These are phyloP conservation scores for Chouioia cunea DNA, from an alignment of 2,888 invertebrate species.

Conservation along the genomic window DNA sequence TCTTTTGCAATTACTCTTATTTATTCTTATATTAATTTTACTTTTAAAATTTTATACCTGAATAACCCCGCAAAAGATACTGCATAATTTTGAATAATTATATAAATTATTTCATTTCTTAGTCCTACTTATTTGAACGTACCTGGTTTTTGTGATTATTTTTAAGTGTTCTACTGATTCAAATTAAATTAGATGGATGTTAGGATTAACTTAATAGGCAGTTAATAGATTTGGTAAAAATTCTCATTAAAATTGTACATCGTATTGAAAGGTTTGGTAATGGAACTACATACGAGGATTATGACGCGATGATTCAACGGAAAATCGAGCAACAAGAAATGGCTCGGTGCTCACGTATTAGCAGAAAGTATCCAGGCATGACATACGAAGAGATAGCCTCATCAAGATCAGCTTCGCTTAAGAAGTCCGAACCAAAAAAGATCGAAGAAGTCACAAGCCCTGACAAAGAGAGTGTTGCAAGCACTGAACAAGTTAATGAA, in stretches of 20 bases:
- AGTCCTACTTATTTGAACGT: no score
- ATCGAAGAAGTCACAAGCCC: constrained; percentile 57
- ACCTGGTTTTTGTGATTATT: no score
- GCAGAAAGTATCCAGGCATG: constrained; percentile 65
- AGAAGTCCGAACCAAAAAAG: constrained; percentile 53
- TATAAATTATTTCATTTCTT: no score
- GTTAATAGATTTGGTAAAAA: not conserved
- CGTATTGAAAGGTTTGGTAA: constrained; percentile 57
- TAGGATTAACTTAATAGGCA: not conserved
- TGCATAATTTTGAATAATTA: no score
- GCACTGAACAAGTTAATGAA: constrained; percentile 64
- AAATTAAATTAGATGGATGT: no score
- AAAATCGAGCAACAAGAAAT: constrained; percentile 64
- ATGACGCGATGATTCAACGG: constrained; percentile 66
- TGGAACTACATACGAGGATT: constrained; percentile 66
- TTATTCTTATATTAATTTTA: no score
- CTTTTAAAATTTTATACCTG: no score
- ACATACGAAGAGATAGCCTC: constrained; percentile 66
- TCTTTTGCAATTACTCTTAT: no score
- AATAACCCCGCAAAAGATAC: no score
- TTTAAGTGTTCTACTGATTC: no score
- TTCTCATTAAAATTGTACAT: not conserved
- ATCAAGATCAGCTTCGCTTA: constrained; percentile 56
- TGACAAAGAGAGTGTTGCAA: constrained; percentile 62
- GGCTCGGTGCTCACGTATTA: constrained; percentile 55